Conservation (phyloP, 2,797 vertebrate species). For the Lepus townsendii region DNA sequence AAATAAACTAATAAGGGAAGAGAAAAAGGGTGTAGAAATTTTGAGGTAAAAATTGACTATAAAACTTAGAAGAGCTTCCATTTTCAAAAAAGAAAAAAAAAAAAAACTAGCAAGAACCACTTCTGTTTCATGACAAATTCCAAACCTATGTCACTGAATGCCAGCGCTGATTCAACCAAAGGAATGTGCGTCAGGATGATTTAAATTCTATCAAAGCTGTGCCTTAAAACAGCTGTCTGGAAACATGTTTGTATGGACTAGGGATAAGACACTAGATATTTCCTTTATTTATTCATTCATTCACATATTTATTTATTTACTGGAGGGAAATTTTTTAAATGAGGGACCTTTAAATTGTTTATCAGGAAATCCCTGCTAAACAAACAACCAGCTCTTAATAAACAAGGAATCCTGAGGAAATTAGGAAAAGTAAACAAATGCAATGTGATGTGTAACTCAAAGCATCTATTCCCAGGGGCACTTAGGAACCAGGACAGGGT, state of each 20-base stretch:
- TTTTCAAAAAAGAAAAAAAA: neutral
- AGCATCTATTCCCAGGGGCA: neutral
- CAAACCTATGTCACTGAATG: neutral
- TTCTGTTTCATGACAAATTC: conserved; percentile 43
- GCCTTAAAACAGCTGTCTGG: conserved; percentile 27
- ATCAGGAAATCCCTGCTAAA: conserved; percentile 53
- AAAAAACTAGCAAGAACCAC: neutral
- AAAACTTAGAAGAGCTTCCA: neutral
- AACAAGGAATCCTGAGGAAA: conserved; percentile 19
- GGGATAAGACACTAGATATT: neutral
- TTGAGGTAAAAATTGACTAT: neutral
- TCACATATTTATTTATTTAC: conserved; percentile 28
- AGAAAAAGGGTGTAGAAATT: neutral
- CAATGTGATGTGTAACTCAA: neutral
- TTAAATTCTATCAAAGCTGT: neutral
- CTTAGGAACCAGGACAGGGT: neutral
- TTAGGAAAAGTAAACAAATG: conserved; percentile 36
- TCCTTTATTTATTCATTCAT: conserved; percentile 52
- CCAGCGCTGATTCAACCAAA: conserved; percentile 31
- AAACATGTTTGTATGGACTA: neutral
- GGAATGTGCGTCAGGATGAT: neutral
- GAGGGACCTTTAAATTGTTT: conserved; percentile 24
- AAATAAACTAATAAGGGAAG: neutral
- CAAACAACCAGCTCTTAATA: conserved; percentile 40
- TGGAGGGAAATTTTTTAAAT: neutral